Conservation (phyloP, 2,113 vertebrate species). For the Lamprologus callipterus region DNA sequence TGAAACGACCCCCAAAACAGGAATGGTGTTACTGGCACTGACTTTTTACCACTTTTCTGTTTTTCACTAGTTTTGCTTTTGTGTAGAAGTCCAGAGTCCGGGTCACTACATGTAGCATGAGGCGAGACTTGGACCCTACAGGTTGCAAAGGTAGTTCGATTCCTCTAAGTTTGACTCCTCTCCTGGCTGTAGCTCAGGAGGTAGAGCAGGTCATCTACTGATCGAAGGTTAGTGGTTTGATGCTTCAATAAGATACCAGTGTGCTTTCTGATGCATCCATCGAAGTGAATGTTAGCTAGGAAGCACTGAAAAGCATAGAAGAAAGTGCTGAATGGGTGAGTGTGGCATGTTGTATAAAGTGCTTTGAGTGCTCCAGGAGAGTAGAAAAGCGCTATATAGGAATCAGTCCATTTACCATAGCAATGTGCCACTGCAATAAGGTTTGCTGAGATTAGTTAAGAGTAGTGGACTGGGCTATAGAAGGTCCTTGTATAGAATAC, state of each 20-base stretch:
- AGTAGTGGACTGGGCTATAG: not conserved
- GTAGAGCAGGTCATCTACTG: not conserved
- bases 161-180: not conserved
- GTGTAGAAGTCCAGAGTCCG: not conserved
- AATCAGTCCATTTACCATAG: not conserved
- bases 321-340: not conserved
- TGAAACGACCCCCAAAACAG: not conserved
- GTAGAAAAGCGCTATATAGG: not conserved
- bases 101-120: not conserved
- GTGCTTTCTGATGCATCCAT: not conserved
- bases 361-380: not conserved
- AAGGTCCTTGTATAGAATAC: not conserved
- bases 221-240: not conserved
- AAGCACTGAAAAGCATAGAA: not conserved
- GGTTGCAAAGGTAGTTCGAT: not conserved
- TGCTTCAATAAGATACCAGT: not conserved
- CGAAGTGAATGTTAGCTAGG: not conserved
- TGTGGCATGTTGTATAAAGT: not conserved
- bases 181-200: not conserved
- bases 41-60: not conserved
- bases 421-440: not conserved
- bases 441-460: not conserved
- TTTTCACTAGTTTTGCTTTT: not conserved
- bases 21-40: not conserved
- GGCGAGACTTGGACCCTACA: not conserved